Base-by-base conservation (phyloP, 2,113 vertebrate genomes). In the Thryonomys swinderianus region DNA sequence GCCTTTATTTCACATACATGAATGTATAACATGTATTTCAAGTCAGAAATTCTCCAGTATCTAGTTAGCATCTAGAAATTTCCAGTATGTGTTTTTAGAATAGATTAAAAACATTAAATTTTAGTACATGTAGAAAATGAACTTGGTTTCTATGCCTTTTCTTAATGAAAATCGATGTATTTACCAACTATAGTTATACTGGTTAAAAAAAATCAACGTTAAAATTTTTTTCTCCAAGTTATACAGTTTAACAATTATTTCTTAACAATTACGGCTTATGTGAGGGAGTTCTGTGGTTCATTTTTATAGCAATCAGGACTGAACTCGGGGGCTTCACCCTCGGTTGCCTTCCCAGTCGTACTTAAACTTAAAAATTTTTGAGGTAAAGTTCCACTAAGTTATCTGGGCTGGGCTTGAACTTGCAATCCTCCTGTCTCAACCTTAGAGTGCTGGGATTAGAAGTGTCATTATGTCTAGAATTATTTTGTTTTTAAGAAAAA, bases 51-150 rank as follows among this genome's bases (percentile, higher is more conserved):
- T 82, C 57, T 81, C 40, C 55, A 90, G 27, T 81, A 71, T 55
- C 13, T 84, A 84, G 21, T 57, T 57, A 92, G 66, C 78, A 94
- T 79, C 88, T 82, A 34, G 71, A 73, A 37, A 1, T 85, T 83
- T 94, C 64, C 59, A 91, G 53, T 32, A 91, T 89, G 66, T 67
- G 7, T 66, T 76, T 93, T 82, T 23, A 17, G 90, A 95, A 67
- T 20, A 67, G 73, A 88, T 90, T 78, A 57, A 55, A 59, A 92
- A 91, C 76, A 64, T 59, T 42, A 81, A 90, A 74, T 69, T 69
- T 55, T 30, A 45, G 37, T 83, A 86, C 55, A 69, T 21, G 69
- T 95, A 62, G 13, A 85, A 69, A 95, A 96, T 32, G 7, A 55
- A 81, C 27, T 95, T 90, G 73, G 45, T 45, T 5, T 48, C 30